Evolutionary conservation across 2,113 vertebrate genomes (phyloP), one percentile per base, ranked within the genome.

Genomic region (Hepsetus odoe): DNA sequence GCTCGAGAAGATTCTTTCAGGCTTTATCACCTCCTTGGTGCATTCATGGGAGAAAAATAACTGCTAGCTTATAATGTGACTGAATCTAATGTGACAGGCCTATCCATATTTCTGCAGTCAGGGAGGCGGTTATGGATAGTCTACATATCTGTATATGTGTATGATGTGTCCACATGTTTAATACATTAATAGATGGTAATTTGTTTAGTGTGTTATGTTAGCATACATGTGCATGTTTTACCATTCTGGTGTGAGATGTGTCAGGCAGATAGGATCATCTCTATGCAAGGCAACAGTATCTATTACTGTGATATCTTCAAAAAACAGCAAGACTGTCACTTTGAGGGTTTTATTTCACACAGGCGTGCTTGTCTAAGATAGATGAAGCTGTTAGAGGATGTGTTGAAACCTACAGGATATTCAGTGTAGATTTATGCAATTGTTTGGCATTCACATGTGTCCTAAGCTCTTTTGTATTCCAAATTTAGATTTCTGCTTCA

Each of bases 41-140:
- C 42, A 12, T 56, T 67, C 16, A n/a, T 32, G 53, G 30, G 51
- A 32, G 35, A 35, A 42, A 35, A 33, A 12, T 46, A 66, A 65
- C 64, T 71, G 72, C 33, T 74, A 71, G 38, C 66, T 38, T 46
- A 69, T 69, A 55, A 64, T 38, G 61, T 58, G 59, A 66, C 71
- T n/a, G 38, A 51, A 72, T 38, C 14, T 49, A 65, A 73, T 77
- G 51, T 78, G 75, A 30, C 32, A 38, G 58, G 33, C 53, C 53
- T 65, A 35, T 38, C 30, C 26, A 33, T 24, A 61, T 67, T 33
- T 49, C 26, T 65, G n/a, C 49, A 44, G 40, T 56, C 40, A 20
- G 24, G 16, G 51, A 68, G 10, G 38, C 51, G n/a, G 7, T 62
- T 62, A 62, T 62, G 28, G 13, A 18, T 18, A 18, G n/a, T 59